Percentiles rank a stretch among this genome's conserved stretches.
Conservation (phyloP, 2,113 vertebrate genomes). For the Macquaria ambigua region DNA sequence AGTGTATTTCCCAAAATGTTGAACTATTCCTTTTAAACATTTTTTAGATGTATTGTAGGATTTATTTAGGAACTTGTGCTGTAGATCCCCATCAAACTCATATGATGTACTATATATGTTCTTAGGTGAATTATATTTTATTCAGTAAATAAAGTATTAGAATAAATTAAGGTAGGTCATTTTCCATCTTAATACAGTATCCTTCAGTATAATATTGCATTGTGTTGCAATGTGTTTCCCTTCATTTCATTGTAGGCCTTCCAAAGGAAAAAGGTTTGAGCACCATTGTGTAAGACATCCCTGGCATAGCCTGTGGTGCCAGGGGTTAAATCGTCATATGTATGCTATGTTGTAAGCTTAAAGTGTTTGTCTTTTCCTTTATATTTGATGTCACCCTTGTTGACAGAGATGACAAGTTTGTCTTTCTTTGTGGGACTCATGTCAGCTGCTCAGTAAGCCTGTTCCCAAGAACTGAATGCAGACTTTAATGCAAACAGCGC, state of each 20-base stretch:
- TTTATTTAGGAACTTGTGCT: neutral
- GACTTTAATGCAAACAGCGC: neutral
- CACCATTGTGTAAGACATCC: neutral
- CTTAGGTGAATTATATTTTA: neutral
- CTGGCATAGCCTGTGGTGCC: neutral
- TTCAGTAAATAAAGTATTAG: neutral
- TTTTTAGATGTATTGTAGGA: neutral
- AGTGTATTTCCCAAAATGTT: neutral
- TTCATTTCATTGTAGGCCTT: neutral
- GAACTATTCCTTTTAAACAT: neutral
- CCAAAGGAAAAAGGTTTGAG: neutral
- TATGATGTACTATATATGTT: neutral
- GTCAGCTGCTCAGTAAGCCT: slow-evolving; percentile 2
- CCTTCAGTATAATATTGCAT: neutral
- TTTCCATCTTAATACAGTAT: neutral
- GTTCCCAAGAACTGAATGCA: neutral
- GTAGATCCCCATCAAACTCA: neutral
- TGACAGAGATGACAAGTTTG: neutral
- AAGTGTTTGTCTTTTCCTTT: neutral
- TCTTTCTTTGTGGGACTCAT: neutral
- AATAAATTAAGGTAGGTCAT: neutral
- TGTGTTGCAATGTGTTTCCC: neutral
- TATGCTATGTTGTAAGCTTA: neutral
- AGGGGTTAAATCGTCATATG: neutral
- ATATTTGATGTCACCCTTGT: neutral